Conservation (phyloP, 2,797 vertebrate genomes). For the Oryzias dopingdopingensis region DNA sequence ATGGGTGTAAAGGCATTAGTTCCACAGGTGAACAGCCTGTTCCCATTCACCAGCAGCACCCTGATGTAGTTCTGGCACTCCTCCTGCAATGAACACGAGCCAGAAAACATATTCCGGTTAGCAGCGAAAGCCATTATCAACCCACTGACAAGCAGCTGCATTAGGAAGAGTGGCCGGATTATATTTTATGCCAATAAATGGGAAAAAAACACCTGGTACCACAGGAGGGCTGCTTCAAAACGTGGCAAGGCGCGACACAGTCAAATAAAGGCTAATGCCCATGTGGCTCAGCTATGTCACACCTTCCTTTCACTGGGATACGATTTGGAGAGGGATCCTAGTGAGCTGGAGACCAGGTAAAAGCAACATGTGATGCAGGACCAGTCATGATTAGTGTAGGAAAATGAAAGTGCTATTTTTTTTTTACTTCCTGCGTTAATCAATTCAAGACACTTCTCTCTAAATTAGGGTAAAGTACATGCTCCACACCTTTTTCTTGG, state of each 20-base stretch:
- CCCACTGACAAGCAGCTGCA: constrained; percentile 43
- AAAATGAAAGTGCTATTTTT: constrained; percentile 37
- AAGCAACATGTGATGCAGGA: constrained; percentile 37
- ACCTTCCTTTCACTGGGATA: constrained; percentile 56
- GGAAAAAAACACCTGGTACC: constrained; percentile 56
- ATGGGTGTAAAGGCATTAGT: constrained; percentile 97
- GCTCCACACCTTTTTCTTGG: constrained; percentile 27
- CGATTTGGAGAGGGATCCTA: constrained; percentile 42
- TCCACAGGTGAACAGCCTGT: constrained; percentile 93
- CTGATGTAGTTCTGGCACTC: constrained; percentile 99
- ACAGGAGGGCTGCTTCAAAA: constrained; percentile 38
- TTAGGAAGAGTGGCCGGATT: constrained; percentile 45
- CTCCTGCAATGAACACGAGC: constrained; percentile 78
- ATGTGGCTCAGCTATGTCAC: constrained; percentile 47
- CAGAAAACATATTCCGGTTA: constrained; percentile 46
- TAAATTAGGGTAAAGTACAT: constrained; percentile 36
- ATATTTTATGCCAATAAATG: constrained; percentile 55
- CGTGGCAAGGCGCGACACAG: constrained; percentile 57
- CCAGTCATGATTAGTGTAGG: constrained; percentile 49
- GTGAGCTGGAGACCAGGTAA: constrained; percentile 39
- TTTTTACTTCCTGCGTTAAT: constrained; percentile 36
- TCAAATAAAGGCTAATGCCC: constrained; percentile 65
- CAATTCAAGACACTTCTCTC: constrained; percentile 42
- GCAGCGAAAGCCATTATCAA: constrained; percentile 31
- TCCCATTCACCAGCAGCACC: constrained; percentile 91